Evolutionary conservation across 2,113 vertebrate species (phyloP).

Genomic region (Gasterosteus aculeatus): DNA sequence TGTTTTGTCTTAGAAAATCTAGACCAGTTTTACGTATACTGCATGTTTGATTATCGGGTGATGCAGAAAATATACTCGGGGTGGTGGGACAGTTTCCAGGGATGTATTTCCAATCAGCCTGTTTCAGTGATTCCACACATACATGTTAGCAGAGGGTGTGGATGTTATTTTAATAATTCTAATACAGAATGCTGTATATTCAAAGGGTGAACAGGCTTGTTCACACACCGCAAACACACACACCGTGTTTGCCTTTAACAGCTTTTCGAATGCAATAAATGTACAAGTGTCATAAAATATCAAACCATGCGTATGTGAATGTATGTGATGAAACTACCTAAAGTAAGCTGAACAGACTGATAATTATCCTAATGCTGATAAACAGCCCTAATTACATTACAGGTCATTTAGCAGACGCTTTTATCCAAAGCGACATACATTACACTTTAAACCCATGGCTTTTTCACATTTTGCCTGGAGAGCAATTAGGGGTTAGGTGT

Average conservation of each 20-base stretch:
- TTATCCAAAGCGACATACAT: too few species aligned
- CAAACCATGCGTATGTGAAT: background rate
- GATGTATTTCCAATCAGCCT: too few species aligned
- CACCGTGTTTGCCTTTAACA: background rate
- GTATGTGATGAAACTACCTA: background rate
- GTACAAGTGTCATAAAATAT: background rate
- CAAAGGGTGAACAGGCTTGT: background rate
- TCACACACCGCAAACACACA: too few species aligned
- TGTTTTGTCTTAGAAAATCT: background rate
- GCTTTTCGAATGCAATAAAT: constrained; percentile 2
- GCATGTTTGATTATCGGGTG: background rate
- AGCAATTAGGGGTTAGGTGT: background rate
- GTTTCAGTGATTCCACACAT: background rate
- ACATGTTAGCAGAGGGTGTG: background rate
- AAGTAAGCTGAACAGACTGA: background rate
- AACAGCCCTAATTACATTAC: background rate
- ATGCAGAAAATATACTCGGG: background rate
- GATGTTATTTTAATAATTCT: background rate
- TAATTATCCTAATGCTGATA: background rate
- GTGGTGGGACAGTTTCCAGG: background rate
- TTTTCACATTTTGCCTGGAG: too few species aligned
- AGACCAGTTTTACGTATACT: too few species aligned
- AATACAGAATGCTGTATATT: background rate
- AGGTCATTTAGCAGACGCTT: too few species aligned
- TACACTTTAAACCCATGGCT: too few species aligned